Percentiles rank a stretch among this genome's conserved stretches.
Conservation (phyloP, 2,888 invertebrate genomes). For the Melanophora roralis region DNA sequence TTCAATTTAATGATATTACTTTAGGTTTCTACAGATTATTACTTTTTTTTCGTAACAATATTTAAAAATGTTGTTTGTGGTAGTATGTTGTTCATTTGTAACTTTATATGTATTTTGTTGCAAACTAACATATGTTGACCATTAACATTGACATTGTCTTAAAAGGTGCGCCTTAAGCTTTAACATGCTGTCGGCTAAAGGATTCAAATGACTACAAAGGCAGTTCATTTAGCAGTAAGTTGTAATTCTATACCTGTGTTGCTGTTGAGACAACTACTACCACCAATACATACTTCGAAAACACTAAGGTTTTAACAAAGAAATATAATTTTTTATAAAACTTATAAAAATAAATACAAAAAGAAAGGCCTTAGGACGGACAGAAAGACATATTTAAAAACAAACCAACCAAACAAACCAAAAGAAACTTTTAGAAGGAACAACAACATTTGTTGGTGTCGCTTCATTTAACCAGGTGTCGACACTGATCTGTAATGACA, state of each 20-base stretch:
- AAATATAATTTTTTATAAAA: not conserved
- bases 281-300: conserved; percentile 17
- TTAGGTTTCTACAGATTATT: conserved; percentile 32
- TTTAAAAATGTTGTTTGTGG: not conserved
- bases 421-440: conserved; percentile 26
- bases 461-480: conserved; percentile 75
- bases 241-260: conserved; percentile 48
- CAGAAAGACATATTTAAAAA: not conserved
- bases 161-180: conserved; percentile 67
- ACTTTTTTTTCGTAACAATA: conserved; percentile 2
- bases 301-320: not conserved
- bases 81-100: conserved; percentile 5
- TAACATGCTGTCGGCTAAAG: conserved; percentile 62
- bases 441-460: conserved; percentile 67
- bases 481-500: conserved; percentile 74
- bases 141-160: conserved; percentile 67
- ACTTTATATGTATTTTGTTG: conserved; percentile 47
- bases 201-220: conserved; percentile 42
- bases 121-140: conserved; percentile 69
- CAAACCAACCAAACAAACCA: not conserved
- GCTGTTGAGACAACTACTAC: conserved; percentile 27
- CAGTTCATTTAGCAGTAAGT: conserved; percentile 55
- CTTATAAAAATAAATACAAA: no score
- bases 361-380: not conserved
- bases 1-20: conserved; percentile 53